phyloP scores from a whole-genome alignment of 2,113 vertebrate species.

The Limnothrissa miodon region DNA sequence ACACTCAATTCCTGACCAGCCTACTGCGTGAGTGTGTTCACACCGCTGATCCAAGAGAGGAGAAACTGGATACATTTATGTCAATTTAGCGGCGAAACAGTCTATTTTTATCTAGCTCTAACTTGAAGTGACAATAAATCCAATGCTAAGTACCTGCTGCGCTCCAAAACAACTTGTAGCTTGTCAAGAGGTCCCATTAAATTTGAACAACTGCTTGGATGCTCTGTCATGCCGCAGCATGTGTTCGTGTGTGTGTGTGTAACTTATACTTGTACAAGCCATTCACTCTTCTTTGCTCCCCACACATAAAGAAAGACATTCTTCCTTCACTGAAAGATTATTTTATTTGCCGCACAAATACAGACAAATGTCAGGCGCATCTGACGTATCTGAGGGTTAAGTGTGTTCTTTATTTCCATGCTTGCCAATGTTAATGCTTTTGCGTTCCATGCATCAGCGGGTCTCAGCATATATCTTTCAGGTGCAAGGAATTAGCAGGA shows the following conservation, averaged over 20 bases:
- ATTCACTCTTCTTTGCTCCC: not conserved
- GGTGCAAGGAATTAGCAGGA: not conserved
- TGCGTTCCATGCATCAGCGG: not conserved
- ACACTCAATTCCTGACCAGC: not conserved
- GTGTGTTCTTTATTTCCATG: not conserved
- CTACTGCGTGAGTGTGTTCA: not conserved
- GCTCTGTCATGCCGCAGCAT: not conserved
- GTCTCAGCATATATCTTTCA: not conserved
- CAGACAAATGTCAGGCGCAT: not conserved
- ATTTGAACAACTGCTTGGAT: slow-evolving; percentile 16
- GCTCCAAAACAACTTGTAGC: slow-evolving; percentile 12
- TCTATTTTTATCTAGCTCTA: slow-evolving; percentile 11
- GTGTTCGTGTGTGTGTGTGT: not conserved
- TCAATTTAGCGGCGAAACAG: not conserved
- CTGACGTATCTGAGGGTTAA: not conserved
- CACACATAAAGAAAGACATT: not conserved
- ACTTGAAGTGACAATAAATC: slow-evolving; percentile 12
- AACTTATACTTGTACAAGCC: not conserved
- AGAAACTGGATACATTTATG: not conserved
- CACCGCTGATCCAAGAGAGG: not conserved
- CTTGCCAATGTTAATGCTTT: not conserved
- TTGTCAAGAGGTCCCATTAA: slow-evolving; percentile 19
- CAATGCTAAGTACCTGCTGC: not conserved
- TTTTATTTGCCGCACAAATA: not conserved
- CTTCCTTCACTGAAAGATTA: not conserved